Base-by-base conservation (phyloP, 2,113 vertebrate species). In the Buteo buteo region DNA sequence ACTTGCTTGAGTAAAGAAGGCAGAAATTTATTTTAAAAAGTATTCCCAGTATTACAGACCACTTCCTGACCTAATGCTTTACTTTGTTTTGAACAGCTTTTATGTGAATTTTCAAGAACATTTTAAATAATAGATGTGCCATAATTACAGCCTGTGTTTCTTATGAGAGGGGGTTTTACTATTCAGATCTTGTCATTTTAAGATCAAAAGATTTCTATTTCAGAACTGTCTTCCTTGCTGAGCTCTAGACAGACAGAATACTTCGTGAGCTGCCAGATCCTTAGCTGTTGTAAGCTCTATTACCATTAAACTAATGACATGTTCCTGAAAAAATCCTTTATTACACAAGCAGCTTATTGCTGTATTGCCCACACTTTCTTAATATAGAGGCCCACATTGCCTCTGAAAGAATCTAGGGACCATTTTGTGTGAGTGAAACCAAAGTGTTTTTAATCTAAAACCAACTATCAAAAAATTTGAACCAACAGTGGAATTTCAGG, bases 151-250 rank as follows among this genome's bases (percentile, higher is more conserved):
- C 66, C 93, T 77, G 42, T 96, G 89, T 97, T 97, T 95, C 93
- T 85, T 91, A 76, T 42, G 93, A 89, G 93, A 94, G 81, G 50
- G 86, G 86, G 59, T 72, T 93, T 97, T 95, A 87, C 94, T 95
- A 94, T 95, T 96, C 95, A 96, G 78, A 93, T 95, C 86, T 94
- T 97, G 93, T 95, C 94, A 94, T 86, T 94, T 94, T 76, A 91
- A 94, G 95, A 97, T 96, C 94, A 97, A 94, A 91, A 95, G 94
- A 94, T 90, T 96, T 94, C 94, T 95, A 85, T 96, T 97, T 96
- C 92, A 90, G 90, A 93, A 82, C 71, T 94, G 73, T 90, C 86
- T 93, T 90, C 62, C 90, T 93, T 73, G 78, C 90, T 82, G 90
- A 96, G 92, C 78, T 85, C 84, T 96, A 96, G 94, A 93, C 83